A percentile compares a stretch with the other conserved stretches of the same genome.
phyloP scores from a whole-genome alignment of 2,113 vertebrate species.

The Noctilio leporinus region DNA sequence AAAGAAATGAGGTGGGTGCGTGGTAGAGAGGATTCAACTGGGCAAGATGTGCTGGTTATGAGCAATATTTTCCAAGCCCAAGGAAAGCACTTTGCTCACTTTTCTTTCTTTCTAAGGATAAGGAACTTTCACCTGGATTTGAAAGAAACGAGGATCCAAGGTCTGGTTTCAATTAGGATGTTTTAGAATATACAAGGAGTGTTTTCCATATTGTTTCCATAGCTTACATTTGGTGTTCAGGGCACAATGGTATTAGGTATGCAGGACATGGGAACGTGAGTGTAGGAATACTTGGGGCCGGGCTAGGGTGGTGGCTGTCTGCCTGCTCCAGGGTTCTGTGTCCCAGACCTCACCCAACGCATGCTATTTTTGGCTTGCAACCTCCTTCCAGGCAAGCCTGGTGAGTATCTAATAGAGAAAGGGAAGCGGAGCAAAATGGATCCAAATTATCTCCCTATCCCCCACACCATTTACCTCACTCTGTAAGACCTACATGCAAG shows the following conservation, averaged over 20 bases:
- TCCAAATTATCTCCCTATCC: not conserved
- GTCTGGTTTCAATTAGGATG: conserved; percentile 73
- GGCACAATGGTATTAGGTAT: conserved; percentile 12
- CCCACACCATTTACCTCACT: not conserved
- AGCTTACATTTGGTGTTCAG: conserved; percentile 52
- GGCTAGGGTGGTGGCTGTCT: not conserved
- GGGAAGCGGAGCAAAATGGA: not conserved
- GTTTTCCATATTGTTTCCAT: conserved; percentile 55
- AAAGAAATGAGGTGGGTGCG: not conserved
- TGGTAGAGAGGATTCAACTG: not conserved
- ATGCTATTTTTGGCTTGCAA: not conserved
- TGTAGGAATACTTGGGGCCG: not conserved
- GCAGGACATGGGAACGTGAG: not conserved
- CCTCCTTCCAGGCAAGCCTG: conserved; percentile 28
- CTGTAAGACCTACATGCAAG: not conserved
- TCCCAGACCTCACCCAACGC: conserved; percentile 16
- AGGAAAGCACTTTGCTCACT: conserved; percentile 61
- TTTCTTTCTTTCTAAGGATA: conserved; percentile 58
- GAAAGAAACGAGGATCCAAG: conserved; percentile 56
- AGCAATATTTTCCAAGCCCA: conserved; percentile 59
- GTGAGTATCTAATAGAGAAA: conserved; percentile 19
- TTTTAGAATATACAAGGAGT: conserved; percentile 47
- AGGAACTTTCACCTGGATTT: conserved; percentile 68
- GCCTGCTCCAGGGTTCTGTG: conserved; percentile 25
- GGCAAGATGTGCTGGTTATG: conserved; percentile 64